phyloP scores from a whole-genome alignment of 2,888 invertebrate genomes.

The Monochamus alternatus region DNA sequence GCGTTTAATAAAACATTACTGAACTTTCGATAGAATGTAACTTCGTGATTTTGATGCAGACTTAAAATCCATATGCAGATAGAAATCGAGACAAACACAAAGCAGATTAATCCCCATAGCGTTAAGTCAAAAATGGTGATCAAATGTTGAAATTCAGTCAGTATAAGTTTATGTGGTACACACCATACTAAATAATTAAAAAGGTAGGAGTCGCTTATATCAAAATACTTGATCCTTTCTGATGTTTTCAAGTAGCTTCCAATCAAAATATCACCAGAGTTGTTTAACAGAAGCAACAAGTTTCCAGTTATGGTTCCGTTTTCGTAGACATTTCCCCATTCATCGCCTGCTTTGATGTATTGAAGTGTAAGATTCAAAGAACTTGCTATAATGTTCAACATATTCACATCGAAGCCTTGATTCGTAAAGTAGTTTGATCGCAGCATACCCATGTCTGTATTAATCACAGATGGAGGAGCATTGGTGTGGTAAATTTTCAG shows the following conservation, averaged over 20 bases:
- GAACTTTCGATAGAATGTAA: no score
- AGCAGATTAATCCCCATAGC: no score
- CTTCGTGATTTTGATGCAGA: no score
- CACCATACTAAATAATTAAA: background rate
- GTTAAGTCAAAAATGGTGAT: background rate
- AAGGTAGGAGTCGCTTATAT: background rate
- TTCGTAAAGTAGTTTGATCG: background rate
- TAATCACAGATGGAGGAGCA: background rate
- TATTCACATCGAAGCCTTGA: background rate
- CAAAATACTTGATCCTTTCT: background rate
- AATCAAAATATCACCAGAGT: background rate
- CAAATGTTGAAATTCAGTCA: background rate
- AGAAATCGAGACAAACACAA: no score
- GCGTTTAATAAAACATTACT: no score
- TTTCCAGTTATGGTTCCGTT: background rate
- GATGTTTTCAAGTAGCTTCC: background rate
- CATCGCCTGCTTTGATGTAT: background rate
- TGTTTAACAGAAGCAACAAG: background rate
- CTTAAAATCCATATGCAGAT: no score
- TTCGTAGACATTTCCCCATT: constrained; percentile 1
- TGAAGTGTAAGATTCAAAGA: background rate
- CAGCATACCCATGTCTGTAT: background rate
- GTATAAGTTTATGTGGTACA: background rate
- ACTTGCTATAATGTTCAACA: background rate
- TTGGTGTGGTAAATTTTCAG: background rate